These are phyloP conservation scores for Boleophthalmus pectinirostris DNA, from an alignment of 2,113 vertebrate species.

Conservation along the genomic window DNA sequence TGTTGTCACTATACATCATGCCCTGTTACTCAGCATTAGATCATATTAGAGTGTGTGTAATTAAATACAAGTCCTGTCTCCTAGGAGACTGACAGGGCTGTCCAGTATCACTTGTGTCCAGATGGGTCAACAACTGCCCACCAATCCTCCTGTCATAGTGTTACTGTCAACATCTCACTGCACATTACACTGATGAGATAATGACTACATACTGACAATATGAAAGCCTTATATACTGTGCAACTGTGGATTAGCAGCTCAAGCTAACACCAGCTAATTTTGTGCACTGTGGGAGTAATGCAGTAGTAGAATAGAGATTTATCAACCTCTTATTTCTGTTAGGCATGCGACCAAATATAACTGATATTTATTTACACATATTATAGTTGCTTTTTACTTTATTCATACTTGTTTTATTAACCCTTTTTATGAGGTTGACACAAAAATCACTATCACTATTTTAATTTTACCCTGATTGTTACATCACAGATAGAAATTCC, in stretches of 20 bases:
- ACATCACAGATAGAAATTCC: too few relatives aligned
- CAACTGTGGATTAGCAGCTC: not conserved
- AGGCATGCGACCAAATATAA: not conserved
- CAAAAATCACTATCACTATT: too few relatives aligned
- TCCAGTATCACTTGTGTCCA: conserved; percentile 25
- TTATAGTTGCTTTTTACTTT: too few relatives aligned
- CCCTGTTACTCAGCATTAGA: conserved; percentile 18
- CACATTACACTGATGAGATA: conserved; percentile 1
- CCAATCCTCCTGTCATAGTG: conserved; percentile 5
- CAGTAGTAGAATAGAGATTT: too few relatives aligned
- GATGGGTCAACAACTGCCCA: conserved; percentile 12
- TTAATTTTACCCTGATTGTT: too few relatives aligned
- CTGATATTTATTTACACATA: too few relatives aligned
- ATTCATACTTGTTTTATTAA: too few relatives aligned
- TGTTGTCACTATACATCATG: conserved; percentile 15
- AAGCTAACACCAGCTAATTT: too few relatives aligned
- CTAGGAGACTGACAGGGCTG: conserved; percentile 1
- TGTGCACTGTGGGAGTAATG: too few relatives aligned
- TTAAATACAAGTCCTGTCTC: conserved; percentile 24
- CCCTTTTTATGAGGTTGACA: too few relatives aligned
- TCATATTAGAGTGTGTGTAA: conserved; percentile 19
- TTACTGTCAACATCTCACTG: conserved; percentile 1
- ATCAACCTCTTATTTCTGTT: not conserved
- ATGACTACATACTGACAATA: not conserved
- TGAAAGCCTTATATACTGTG: not conserved